A percentile compares a stretch with the other conserved stretches of the same genome.
Conservation (phyloP, 2,888 invertebrate species). For the Archips xylosteana region DNA sequence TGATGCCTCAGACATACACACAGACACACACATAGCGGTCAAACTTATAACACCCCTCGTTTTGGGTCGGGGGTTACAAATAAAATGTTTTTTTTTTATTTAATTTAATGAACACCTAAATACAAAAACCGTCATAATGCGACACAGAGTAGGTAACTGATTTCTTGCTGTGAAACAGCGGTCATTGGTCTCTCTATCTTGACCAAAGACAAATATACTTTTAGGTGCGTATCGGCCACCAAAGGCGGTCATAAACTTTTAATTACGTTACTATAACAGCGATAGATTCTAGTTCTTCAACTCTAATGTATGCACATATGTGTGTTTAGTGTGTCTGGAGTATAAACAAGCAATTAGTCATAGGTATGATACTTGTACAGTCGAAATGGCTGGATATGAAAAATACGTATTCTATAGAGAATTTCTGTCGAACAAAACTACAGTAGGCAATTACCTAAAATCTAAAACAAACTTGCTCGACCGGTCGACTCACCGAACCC, state of each 20-base stretch:
- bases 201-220: conserved; percentile 1
- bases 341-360: background rate
- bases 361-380: background rate
- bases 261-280: conserved; percentile 4
- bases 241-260: conserved; percentile 10
- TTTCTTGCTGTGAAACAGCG: background rate
- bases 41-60: too few species aligned
- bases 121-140: background rate
- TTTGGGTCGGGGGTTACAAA: too few species aligned
- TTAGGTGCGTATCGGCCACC: conserved; percentile 6
- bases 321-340: background rate
- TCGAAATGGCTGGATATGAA: background rate
- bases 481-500: conserved; percentile 6
- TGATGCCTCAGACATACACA: too few species aligned
- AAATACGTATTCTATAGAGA: background rate
- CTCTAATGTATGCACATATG: background rate
- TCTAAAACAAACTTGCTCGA: conserved; percentile 28
- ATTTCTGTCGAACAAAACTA: conserved; percentile 6
- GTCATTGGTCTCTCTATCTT: background rate
- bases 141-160: background rate
- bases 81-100: too few species aligned
- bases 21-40: too few species aligned
- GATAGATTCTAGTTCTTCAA: background rate
- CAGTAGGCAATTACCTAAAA: background rate
- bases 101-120: background rate